These are phyloP conservation scores for Callochromis pleurospilus DNA, from an alignment of 2,113 vertebrate species.

Conservation along the genomic window DNA sequence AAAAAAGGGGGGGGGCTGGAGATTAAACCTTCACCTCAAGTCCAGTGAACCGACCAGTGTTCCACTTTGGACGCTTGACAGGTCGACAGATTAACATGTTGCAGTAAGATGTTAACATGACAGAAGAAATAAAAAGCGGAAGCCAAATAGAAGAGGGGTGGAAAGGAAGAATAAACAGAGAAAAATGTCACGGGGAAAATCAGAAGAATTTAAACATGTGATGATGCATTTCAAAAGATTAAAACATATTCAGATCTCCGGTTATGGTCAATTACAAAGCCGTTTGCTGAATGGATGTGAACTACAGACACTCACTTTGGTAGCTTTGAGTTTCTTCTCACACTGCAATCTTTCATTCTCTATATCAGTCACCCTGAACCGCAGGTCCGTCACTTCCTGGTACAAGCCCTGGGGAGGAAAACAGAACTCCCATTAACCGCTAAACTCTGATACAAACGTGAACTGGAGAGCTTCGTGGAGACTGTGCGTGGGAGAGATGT, in stretches of 20 bases:
- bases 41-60: slow-evolving; percentile 74
- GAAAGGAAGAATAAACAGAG: neutral
- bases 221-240: neutral
- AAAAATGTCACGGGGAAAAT: neutral
- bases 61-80: slow-evolving; percentile 86
- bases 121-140: neutral
- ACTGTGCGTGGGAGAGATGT: neutral
- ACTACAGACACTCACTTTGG: slow-evolving; percentile 77
- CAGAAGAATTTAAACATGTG: neutral
- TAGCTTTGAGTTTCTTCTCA: slow-evolving; percentile 84
- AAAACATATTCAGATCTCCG: neutral
- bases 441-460: neutral
- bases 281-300: neutral
- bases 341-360: slow-evolving; percentile 85
- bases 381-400: slow-evolving; percentile 85
- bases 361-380: slow-evolving; percentile 81
- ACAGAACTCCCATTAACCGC: slow-evolving; percentile 13
- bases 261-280: neutral
- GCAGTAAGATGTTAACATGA: slow-evolving; percentile 55
- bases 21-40: slow-evolving; percentile 46
- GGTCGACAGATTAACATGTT: slow-evolving; percentile 85
- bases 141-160: neutral
- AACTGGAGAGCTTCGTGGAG: neutral
- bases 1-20: neutral
- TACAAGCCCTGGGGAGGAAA: slow-evolving; percentile 76